Percentiles rank a stretch among this genome's conserved stretches.
Evolutionary conservation across 2,797 vertebrate species (phyloP).

Genomic region (Notolepis coatsorum): DNA sequence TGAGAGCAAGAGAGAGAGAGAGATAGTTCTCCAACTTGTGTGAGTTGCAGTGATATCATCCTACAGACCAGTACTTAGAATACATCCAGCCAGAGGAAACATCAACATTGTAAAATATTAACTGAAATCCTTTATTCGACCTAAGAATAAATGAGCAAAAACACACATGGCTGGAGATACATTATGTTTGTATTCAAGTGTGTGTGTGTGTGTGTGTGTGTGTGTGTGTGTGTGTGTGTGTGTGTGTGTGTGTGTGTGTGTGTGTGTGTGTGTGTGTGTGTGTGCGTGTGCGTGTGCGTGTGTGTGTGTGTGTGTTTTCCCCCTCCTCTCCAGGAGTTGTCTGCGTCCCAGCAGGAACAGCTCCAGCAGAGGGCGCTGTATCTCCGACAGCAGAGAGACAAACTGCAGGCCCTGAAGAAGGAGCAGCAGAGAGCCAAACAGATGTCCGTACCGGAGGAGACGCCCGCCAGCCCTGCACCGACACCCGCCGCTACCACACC

Average conservation of each 20-base stretch:
- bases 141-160: too few species aligned
- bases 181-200: too few species aligned
- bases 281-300: slow-evolving; percentile 11
- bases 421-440: slow-evolving; percentile 81
- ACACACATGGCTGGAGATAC: too few species aligned
- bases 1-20: too few species aligned
- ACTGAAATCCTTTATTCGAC: too few species aligned
- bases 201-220: too few species aligned
- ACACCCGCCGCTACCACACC: slow-evolving; percentile 41
- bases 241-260: not conserved
- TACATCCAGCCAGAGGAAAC: too few species aligned
- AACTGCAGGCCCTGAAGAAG: slow-evolving; percentile 89
- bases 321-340: slow-evolving; percentile 86
- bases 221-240: too few species aligned
- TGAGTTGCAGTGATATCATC: too few species aligned
- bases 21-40: too few species aligned
- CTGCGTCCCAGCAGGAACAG: slow-evolving; percentile 86
- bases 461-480: slow-evolving; percentile 32
- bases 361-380: slow-evolving; percentile 93
- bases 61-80: too few species aligned
- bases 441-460: slow-evolving; percentile 38
- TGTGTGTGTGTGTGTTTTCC: not conserved
- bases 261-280: slow-evolving; percentile 9
- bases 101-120: too few species aligned
- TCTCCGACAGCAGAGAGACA: slow-evolving; percentile 92